Conservation (phyloP, 2,113 vertebrate species). For the Pyxicephalus adspersus region DNA sequence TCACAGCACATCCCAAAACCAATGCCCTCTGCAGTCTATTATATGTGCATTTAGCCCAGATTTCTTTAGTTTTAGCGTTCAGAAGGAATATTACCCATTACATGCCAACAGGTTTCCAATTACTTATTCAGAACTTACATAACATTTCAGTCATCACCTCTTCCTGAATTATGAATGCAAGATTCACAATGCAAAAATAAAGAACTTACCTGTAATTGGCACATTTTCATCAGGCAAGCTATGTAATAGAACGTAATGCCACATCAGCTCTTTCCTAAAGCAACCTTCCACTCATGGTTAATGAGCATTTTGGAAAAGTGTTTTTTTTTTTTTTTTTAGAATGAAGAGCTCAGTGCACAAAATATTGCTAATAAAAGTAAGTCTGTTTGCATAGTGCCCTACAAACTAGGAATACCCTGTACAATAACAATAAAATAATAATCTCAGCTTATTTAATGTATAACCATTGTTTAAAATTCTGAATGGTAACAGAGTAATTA, state of each 20-base stretch:
- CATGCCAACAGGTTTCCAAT: background rate
- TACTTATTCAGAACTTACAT: background rate
- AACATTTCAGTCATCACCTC: background rate
- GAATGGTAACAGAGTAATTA: too few species aligned
- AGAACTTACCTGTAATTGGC: background rate
- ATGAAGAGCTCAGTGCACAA: background rate
- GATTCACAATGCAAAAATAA: background rate
- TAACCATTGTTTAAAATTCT: too few species aligned
- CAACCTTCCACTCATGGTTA: background rate
- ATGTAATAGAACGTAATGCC: conserved; percentile 11
- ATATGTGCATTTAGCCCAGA: background rate
- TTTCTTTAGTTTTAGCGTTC: background rate
- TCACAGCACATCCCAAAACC: too few species aligned
- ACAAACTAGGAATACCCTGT: too few species aligned
- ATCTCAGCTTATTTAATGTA: too few species aligned
- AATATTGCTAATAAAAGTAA: background rate
- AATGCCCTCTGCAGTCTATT: too few species aligned
- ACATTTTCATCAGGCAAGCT: background rate
- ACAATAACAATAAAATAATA: too few species aligned
- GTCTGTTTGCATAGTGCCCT: too few species aligned
- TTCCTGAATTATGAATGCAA: background rate
- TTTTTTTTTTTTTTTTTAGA: conserved; percentile 13
- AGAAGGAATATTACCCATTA: background rate
- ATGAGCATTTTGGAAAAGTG: background rate
- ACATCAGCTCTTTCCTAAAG: background rate